These are phyloP conservation scores for Chaetodon auriga DNA, from an alignment of 2,113 vertebrate species.

Conservation along the genomic window DNA sequence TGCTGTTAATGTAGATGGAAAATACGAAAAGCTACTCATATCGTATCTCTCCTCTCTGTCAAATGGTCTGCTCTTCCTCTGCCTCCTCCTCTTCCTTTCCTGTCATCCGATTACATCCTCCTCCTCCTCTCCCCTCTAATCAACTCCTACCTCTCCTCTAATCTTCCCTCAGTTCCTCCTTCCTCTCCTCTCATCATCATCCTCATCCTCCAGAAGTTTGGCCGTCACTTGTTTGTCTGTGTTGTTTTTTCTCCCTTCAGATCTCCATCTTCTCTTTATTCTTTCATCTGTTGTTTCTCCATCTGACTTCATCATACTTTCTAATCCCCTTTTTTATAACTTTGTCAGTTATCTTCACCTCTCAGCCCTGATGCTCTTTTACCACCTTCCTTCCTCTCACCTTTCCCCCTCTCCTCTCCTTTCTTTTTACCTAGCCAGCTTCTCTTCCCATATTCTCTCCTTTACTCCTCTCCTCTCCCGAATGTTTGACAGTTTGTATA, in stretches of 20 bases:
- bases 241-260: background rate
- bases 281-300: background rate
- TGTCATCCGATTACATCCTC: background rate
- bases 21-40: background rate
- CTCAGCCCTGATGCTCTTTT: background rate
- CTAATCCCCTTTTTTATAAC: background rate
- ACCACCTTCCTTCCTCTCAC: background rate
- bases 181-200: constrained; percentile 18
- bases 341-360: background rate
- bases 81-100: background rate
- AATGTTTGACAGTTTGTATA: constrained; percentile 63
- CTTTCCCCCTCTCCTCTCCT: no score
- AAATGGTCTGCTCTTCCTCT: background rate
- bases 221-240: background rate
- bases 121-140: background rate
- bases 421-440: background rate
- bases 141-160: background rate
- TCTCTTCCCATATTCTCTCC: background rate
- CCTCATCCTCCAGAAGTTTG: background rate
- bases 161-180: background rate
- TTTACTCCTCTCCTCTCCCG: constrained; percentile 13
- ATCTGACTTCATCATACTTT: background rate
- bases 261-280: background rate
- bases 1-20: background rate
- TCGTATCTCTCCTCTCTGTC: background rate